Base-by-base conservation (phyloP, 2,113 vertebrate species). In the Tauraco erythrolophus region DNA sequence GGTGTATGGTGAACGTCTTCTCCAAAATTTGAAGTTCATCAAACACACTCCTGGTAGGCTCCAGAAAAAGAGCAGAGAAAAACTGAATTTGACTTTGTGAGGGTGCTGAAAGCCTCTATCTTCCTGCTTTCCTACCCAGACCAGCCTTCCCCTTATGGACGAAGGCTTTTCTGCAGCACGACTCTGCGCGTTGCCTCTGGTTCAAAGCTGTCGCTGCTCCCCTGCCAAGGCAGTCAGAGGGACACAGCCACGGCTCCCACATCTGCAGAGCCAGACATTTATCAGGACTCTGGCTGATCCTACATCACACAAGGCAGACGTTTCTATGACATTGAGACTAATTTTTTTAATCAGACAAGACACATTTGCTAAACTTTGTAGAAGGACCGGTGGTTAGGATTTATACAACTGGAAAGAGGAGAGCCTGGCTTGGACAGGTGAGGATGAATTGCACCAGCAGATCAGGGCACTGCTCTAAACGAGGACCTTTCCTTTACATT, bases 301-400 rank as follows among this genome's bases (percentile, higher is more conserved):
- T 25, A 10, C 31, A 0, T 3, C 41, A 58, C 57, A 39, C 51
- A 4, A 21, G 39, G 39, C 1, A 72, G 75, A 56, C 2, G 10
- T 5, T 86, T 14, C 75, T 48, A 3, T 23, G 16, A 6, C 35
- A 2, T 25, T 70, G 79, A 48, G 28, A 45, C 33, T 16, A 0
- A 3, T 17, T n/a, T 64, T 68, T 8, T 72, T 23, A 51, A 58
- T n/a, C 72, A 84, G 56, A 24, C 10, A 30, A 45, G 84, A 14
- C 12, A 1, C 0, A 13, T 24, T 60, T 1, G 6, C 28, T 6
- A 14, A 45, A 13, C 10, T 13, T 5, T 4, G 7, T 8, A 22
- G 57, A n/a, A n/a, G 24, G 18, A 27, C 3, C 1, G 2, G 56
- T 5, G 35, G 39, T 31, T 31, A 2, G 43, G 57, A 17, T 25